Conservation (phyloP, 1,140 invertebrate species). For the Charaxes varanes region DNA sequence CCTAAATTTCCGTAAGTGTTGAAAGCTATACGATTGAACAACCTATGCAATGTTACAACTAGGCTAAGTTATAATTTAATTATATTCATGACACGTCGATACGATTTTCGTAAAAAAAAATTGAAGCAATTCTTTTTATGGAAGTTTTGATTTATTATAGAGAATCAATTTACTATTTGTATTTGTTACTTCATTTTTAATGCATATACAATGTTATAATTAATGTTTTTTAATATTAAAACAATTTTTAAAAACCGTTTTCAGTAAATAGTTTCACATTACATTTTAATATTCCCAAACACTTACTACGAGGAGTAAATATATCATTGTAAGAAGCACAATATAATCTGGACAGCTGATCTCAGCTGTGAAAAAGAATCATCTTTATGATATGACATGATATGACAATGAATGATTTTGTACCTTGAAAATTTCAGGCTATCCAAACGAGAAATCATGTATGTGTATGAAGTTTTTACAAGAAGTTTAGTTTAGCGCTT, state of each 20-base stretch:
- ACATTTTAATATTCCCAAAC: background rate
- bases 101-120: constrained; percentile 2
- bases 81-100: constrained; percentile 1
- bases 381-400: constrained; percentile 56
- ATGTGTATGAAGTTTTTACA: background rate
- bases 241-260: constrained; percentile 11
- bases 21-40: constrained; percentile 36
- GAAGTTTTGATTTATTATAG: no score
- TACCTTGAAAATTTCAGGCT: constrained; percentile 31
- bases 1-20: constrained; percentile 48
- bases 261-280: constrained; percentile 2
- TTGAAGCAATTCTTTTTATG: constrained; percentile 4
- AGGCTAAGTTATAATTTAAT: constrained; percentile 20
- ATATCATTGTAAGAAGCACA: constrained; percentile 15
- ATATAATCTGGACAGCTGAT: constrained; percentile 5
- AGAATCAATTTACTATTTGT: no score
- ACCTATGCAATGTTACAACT: constrained; percentile 34
- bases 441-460: constrained; percentile 8
- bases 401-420: constrained; percentile 61
- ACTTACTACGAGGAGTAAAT: constrained; percentile 13
- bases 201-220: no score
- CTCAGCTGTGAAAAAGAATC: constrained; percentile 7
- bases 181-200: no score
- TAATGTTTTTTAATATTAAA: no score
- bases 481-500: constrained; percentile 28